Base-by-base conservation (phyloP, 1,140 invertebrate genomes). In the Pseudomyrmex pallidus region DNA sequence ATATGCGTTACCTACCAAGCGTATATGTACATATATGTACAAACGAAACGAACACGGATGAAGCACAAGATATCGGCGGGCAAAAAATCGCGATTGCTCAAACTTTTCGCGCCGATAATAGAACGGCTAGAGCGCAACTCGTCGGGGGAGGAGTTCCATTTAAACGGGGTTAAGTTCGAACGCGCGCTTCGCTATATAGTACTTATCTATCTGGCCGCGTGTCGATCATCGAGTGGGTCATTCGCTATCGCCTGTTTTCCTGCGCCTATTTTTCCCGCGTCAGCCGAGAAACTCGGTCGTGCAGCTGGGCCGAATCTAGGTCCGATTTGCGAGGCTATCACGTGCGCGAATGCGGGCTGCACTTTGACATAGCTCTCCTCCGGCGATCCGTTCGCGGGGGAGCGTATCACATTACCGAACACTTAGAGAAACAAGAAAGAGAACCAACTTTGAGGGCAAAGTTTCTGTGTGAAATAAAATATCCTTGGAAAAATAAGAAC, bases 121-220 rank as follows among this genome's bases (percentile, higher is more conserved):
- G 12, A 35, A 35, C 12, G 48, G 2, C 22, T 46, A 20, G 5
- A 57, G n/a, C 61, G 35, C 35, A 35, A 35, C 35, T 35, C 35
- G 35, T 35, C 4, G 35, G 5, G 4, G 74, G 44, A 48, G 17
- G 17, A 9, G 35, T 8, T 25, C 35, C 35, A 35, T 35, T 9
- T 15, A 62, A 88, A 82, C 85, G 87, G 85, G 87, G 86, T 88
- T 87, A 88, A 87, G 87, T 88, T 88, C 87, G 87, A 62, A 2
- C 46, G 2, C 50, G 12, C 22, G 25, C 62, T 12, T 2, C 3
- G 25, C 25, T 25, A 25, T 25, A 25, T 25, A 25, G 22, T 0
- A 7, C 10, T 5, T 2, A 25, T 10, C 83, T 83, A 83, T 25
- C 25, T 85, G 25, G 15, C 35, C 7, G 9, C 20, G 57, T 56